Percentiles rank a stretch among this genome's conserved stretches.
Evolutionary conservation across 2,888 invertebrate species (phyloP).

Genomic region (Caenorhabditis virilis): DNA sequence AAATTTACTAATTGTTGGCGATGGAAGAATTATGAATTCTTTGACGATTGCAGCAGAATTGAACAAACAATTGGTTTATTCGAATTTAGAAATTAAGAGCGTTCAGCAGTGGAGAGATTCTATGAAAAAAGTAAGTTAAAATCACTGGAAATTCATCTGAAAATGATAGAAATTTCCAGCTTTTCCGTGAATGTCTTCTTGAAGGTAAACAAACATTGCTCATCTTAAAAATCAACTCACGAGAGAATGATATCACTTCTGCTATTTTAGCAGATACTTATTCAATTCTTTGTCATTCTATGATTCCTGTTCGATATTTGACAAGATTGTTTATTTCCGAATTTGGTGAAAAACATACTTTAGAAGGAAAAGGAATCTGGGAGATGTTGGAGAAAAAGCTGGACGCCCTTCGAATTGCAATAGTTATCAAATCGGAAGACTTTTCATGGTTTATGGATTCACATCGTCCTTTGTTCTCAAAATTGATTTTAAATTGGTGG

Average conservation of each 20-base stretch:
- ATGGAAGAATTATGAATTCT: constrained; percentile 5
- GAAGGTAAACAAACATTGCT: constrained; percentile 27
- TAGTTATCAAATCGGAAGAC: constrained; percentile 14
- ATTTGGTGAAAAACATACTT: constrained; percentile 37
- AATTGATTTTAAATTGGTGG: constrained; percentile 24
- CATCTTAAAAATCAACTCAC: neutral
- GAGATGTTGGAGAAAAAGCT: constrained; percentile 18
- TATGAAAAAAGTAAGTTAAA: neutral
- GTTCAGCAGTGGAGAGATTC: constrained; percentile 16
- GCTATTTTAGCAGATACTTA: constrained; percentile 15
- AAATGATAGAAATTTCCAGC: too few relatives aligned
- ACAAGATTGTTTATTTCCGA: constrained; percentile 32
- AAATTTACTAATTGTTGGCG: constrained; percentile 16
- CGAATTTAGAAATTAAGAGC: constrained; percentile 11
- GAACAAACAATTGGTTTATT: constrained; percentile 11
- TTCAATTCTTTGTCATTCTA: constrained; percentile 17
- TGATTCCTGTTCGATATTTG: constrained; percentile 23
- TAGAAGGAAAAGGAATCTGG: constrained; percentile 41
- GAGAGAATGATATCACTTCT: neutral
- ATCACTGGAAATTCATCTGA: neutral
- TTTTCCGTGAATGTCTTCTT: constrained; percentile 19
- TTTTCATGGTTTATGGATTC: constrained; percentile 32
- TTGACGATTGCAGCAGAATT: constrained; percentile 15
- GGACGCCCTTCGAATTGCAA: constrained; percentile 7
- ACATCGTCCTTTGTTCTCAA: constrained; percentile 8